These are phyloP conservation scores for Eulemur coronatus DNA, from an alignment of 2,797 vertebrate species.

Conservation along the genomic window DNA sequence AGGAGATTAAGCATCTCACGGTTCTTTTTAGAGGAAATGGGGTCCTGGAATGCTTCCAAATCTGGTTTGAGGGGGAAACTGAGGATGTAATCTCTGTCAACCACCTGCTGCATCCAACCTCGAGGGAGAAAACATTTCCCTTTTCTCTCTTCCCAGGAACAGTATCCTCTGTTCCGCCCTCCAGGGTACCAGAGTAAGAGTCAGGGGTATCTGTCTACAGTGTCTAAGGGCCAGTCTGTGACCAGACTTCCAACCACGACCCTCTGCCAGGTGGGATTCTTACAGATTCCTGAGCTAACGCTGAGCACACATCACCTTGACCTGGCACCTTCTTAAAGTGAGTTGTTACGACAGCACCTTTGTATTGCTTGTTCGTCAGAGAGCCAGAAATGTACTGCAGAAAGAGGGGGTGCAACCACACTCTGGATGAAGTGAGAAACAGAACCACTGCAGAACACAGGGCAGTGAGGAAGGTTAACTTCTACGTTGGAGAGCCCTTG, in stretches of 20 bases:
- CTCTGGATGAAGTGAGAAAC: neutral
- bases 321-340: constrained; percentile 30
- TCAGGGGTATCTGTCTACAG: fast-evolving
- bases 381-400: constrained; percentile 34
- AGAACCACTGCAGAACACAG: neutral
- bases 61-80: neutral
- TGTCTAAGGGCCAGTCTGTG: neutral
- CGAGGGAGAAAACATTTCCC: neutral
- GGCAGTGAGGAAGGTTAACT: fast-evolving
- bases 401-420: fast-evolving
- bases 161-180: neutral
- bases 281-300: neutral
- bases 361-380: neutral
- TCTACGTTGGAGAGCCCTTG: fast-evolving
- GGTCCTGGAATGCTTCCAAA: neutral
- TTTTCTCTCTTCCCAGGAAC: neutral
- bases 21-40: neutral
- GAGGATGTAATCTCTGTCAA: neutral
- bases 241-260: too few relatives aligned
- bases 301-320: neutral
- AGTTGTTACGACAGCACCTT: constrained; percentile 1
- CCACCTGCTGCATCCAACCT: neutral
- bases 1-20: neutral
- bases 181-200: neutral
- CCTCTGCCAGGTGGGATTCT: neutral